Percentiles rank a stretch among this genome's conserved stretches.
phyloP scores from a whole-genome alignment of 2,797 vertebrate genomes.

The Tokudaia muenninki region DNA sequence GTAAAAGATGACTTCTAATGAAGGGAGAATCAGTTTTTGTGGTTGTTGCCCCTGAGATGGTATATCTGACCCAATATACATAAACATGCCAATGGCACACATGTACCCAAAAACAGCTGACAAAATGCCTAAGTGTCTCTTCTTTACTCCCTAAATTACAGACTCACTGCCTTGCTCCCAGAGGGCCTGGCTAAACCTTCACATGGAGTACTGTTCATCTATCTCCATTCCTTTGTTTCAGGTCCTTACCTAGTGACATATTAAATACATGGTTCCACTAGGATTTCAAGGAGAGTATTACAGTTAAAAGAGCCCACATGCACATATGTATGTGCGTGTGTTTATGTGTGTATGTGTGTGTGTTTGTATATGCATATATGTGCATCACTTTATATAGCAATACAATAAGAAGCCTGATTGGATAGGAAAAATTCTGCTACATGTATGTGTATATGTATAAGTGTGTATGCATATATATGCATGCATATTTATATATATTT shows the following conservation, averaged over 20 bases:
- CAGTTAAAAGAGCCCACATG: fast-evolving
- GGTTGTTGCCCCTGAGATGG: background rate
- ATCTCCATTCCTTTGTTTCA: background rate
- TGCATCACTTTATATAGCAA: no score
- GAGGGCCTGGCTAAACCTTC: background rate
- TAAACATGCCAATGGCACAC: background rate
- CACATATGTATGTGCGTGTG: background rate
- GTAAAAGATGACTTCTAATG: background rate
- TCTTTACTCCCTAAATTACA: background rate
- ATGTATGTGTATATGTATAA: no score
- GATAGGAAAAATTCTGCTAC: no score
- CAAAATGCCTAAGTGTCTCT: no score
- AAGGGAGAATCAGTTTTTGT: background rate
- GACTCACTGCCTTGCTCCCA: background rate
- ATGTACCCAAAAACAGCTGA: no score
- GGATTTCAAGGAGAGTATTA: background rate
- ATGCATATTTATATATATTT: no score
- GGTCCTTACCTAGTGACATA: background rate
- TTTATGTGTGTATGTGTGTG: no score
- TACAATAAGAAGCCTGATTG: no score
- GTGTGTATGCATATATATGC: background rate
- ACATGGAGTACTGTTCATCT: background rate
- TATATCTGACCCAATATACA: no score
- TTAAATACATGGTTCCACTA: background rate
- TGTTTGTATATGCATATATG: no score